Base-by-base conservation (phyloP, 2,113 vertebrate genomes). In the Corythornis madagascariensis region DNA sequence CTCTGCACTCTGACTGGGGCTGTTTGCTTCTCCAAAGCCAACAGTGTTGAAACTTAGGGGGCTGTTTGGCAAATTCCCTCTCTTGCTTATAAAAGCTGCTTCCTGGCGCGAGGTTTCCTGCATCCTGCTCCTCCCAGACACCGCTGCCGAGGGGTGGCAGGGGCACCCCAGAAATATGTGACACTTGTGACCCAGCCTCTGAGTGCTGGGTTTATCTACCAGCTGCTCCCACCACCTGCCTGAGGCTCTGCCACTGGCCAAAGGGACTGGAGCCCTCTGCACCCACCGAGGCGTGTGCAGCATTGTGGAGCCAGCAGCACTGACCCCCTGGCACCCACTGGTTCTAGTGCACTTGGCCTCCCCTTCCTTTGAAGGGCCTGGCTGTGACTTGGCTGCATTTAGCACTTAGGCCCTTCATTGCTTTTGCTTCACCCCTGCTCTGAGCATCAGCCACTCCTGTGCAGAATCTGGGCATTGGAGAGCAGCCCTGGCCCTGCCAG, bases 241-340 rank as follows among this genome's bases (percentile, higher is more conserved):
- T 52, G 45, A 0, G 3, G 24, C 59, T 61, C n/a, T 1, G 1
- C 8, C 55, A 11, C 17, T 3, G 2, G 31, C 78, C 1, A 0
- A 50, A 28, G 40, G 48, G 11, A 47, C 56, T 13, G 9, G 31
- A 69, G 20, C 35, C 31, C 26, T 19, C 16, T 14, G 53, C 28
- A 59, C 50, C 31, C 52, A 22, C 15, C 8, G 1, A 3, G 3
- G 35, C 0, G 2, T 3, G 3, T 14, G 60, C 18, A 16, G 4
- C 69, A 26, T 47, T 4, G 2, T 5, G 24, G 63, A 35, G 33
- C 40, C 71, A 31, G 47, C 0, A 0, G 26, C 26, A 22, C 35
- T 1, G 4, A 18, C 12, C 13, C 47, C 5, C 35, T 1, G 2
- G 72, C 50, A 25, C 57, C 28, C 13, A 1, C 16, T 2, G 3